phyloP scores from a whole-genome alignment of 2,113 vertebrate genomes.

The Lethenteron reissneri region DNA sequence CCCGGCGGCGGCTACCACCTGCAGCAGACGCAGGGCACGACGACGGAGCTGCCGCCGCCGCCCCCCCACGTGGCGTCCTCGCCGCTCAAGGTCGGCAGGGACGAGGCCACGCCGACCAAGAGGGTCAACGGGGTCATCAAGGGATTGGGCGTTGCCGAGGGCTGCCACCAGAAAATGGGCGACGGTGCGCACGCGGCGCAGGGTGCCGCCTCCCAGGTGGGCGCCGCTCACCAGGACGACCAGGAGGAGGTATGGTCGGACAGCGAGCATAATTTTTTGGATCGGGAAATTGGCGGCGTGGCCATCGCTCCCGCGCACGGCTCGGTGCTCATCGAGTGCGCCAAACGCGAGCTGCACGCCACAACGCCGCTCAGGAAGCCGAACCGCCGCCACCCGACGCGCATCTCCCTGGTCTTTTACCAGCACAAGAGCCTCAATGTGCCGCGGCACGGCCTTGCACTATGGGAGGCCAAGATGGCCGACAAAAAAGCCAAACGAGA shows the following conservation, averaged over 20 bases:
- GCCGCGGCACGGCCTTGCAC: conserved; percentile 67
- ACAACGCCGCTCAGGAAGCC: conserved; percentile 87
- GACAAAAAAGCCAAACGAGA: conserved; percentile 49
- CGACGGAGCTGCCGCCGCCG: too few species aligned
- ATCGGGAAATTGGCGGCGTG: conserved; percentile 77
- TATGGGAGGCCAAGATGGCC: conserved; percentile 96
- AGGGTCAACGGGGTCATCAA: too few species aligned
- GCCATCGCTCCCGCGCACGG: conserved; percentile 74
- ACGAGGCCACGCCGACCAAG: too few species aligned
- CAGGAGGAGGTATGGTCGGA: conserved; percentile 54
- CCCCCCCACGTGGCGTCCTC: too few species aligned
- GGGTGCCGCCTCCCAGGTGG: too few species aligned
- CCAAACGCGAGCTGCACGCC: conserved; percentile 72
- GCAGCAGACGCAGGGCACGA: too few species aligned
- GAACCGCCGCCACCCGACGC: conserved; percentile 71
- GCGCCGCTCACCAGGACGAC: too few species aligned
- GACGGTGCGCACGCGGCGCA: too few species aligned
- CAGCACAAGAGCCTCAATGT: conserved; percentile 99
- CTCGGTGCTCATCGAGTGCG: conserved; percentile 83
- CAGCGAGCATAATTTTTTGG: conserved; percentile 95
- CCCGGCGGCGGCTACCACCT: too few species aligned
- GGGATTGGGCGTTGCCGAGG: too few species aligned
- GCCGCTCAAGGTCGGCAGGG: too few species aligned
- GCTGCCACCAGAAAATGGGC: too few species aligned
- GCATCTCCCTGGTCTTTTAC: conserved; percentile 97